A percentile compares a stretch with the other conserved stretches of the same genome.
Evolutionary conservation across 2,888 invertebrate species (phyloP).

Genomic region (Drosophila acutilabella): DNA sequence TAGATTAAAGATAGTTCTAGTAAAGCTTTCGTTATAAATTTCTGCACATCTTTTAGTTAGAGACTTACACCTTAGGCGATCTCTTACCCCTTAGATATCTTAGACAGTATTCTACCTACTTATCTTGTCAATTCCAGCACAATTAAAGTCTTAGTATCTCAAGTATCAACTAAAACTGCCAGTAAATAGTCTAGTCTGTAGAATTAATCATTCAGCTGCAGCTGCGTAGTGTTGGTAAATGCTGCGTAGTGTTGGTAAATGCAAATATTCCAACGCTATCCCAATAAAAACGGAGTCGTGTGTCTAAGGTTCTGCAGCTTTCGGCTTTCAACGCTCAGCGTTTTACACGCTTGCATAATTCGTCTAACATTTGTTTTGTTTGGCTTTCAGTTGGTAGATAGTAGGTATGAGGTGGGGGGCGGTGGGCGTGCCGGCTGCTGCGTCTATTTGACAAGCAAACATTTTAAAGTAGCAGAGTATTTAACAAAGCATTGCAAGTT

Average conservation of each 20-base stretch:
- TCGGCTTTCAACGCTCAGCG: neutral
- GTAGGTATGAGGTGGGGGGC: too few species aligned
- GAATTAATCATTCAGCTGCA: neutral
- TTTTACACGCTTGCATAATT: slow-evolving; percentile 53
- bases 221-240: neutral
- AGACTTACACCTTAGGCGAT: too few species aligned
- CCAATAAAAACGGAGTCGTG: slow-evolving; percentile 2
- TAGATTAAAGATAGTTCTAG: neutral
- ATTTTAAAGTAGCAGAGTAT: slow-evolving; percentile 38
- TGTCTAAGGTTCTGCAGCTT: slow-evolving; percentile 9
- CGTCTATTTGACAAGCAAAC: slow-evolving; percentile 54
- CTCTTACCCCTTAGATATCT: too few species aligned
- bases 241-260: neutral
- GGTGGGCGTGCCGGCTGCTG: slow-evolving; percentile 4
- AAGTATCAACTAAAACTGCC: neutral
- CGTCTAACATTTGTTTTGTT: slow-evolving; percentile 56
- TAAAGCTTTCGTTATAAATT: neutral
- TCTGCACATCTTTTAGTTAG: too few species aligned
- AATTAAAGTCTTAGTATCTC: neutral
- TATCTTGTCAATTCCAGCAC: neutral
- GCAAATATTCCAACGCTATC: neutral
- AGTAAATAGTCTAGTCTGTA: neutral
- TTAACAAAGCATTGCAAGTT: slow-evolving; percentile 29
- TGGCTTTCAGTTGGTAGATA: slow-evolving; percentile 46
- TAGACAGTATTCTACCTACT: too few species aligned